A percentile compares a stretch with the other conserved stretches of the same genome.
Evolutionary conservation across 2,888 invertebrate species (phyloP).

Genomic region (Galeopsomyia nigrocyanea): DNA sequence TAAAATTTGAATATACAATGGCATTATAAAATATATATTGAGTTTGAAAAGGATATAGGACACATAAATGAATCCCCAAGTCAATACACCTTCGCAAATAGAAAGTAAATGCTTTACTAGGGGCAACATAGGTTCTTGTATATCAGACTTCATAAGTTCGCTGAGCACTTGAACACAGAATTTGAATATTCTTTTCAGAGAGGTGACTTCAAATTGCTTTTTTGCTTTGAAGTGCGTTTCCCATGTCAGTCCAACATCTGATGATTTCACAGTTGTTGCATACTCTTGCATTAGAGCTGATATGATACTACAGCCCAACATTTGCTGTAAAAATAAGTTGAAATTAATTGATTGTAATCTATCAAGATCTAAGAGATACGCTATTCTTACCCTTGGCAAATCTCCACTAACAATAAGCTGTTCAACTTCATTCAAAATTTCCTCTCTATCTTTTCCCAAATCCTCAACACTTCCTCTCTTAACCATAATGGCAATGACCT

Average conservation of each 20-base stretch:
- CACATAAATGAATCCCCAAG: constrained; percentile 85
- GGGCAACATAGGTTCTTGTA: constrained; percentile 72
- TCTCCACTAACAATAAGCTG: constrained; percentile 80
- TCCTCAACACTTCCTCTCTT: constrained; percentile 87
- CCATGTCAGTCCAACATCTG: constrained; percentile 90
- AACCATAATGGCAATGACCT: constrained; percentile 89
- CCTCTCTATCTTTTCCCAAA: constrained; percentile 77
- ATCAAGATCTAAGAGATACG: no score
- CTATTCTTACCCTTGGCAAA: constrained; percentile 72
- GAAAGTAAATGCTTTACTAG: constrained; percentile 80
- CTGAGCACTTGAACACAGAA: constrained; percentile 77
- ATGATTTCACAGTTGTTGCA: constrained; percentile 86
- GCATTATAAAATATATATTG: constrained; percentile 1
- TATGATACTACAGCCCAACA: constrained; percentile 87
- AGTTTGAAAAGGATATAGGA: constrained; percentile 70
- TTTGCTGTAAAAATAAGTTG: constrained; percentile 73
- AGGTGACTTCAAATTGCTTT: constrained; percentile 84
- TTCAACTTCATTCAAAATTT: constrained; percentile 81
- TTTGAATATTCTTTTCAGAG: constrained; percentile 85
- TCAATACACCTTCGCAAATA: constrained; percentile 83
- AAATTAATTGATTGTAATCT: constrained; percentile 22
- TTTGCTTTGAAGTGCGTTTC: constrained; percentile 89
- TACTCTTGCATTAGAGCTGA: constrained; percentile 90
- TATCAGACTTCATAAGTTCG: constrained; percentile 72
- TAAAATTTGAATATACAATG: constrained; percentile 11